A percentile compares a stretch with the other conserved stretches of the same genome.
phyloP scores from a whole-genome alignment of 2,113 vertebrate species.

The Oryzias melastigma region DNA sequence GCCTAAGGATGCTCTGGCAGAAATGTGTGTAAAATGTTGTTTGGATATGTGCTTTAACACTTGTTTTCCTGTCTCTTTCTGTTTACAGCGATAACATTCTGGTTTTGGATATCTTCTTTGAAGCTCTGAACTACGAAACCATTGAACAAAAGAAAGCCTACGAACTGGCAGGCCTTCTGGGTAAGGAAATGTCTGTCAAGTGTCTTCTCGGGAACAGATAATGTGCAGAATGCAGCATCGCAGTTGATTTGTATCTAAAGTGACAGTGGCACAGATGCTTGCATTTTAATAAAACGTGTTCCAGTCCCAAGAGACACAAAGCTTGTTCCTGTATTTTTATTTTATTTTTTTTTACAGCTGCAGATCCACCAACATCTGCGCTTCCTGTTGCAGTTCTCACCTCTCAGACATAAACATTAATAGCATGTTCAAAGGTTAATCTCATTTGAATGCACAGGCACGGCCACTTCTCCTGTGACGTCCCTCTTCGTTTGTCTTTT shows the following conservation, averaged over 20 bases:
- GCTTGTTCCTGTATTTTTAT: slow-evolving; percentile 36
- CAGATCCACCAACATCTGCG: slow-evolving; percentile 1
- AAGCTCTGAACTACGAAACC: slow-evolving; percentile 97
- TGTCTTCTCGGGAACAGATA: slow-evolving; percentile 27
- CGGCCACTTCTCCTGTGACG: not conserved
- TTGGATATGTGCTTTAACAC: slow-evolving; percentile 22
- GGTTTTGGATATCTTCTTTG: slow-evolving; percentile 97
- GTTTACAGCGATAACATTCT: slow-evolving; percentile 92
- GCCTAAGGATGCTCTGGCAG: slow-evolving; percentile 13
- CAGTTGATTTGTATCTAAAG: slow-evolving; percentile 34
- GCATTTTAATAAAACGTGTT: slow-evolving; percentile 38
- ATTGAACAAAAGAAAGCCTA: slow-evolving; percentile 99
- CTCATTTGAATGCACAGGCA: not conserved
- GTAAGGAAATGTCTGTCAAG: slow-evolving; percentile 73
- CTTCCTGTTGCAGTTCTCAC: slow-evolving; percentile 23
- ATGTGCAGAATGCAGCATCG: slow-evolving; percentile 22
- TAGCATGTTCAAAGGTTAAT: slow-evolving; percentile 1
- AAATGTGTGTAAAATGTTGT: slow-evolving; percentile 11
- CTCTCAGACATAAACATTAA: slow-evolving; percentile 4
- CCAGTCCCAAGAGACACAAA: slow-evolving; percentile 20
- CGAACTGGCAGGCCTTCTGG: slow-evolving; percentile 93
- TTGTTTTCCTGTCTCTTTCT: slow-evolving; percentile 20
- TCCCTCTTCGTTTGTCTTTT: not conserved
- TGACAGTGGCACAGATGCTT: slow-evolving; percentile 32
- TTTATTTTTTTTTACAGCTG: slow-evolving; percentile 8